A percentile compares a stretch with the other conserved stretches of the same genome.
These are phyloP conservation scores for Sebastes aleutianus DNA, from an alignment of 2,797 vertebrate species.

Conservation along the genomic window DNA sequence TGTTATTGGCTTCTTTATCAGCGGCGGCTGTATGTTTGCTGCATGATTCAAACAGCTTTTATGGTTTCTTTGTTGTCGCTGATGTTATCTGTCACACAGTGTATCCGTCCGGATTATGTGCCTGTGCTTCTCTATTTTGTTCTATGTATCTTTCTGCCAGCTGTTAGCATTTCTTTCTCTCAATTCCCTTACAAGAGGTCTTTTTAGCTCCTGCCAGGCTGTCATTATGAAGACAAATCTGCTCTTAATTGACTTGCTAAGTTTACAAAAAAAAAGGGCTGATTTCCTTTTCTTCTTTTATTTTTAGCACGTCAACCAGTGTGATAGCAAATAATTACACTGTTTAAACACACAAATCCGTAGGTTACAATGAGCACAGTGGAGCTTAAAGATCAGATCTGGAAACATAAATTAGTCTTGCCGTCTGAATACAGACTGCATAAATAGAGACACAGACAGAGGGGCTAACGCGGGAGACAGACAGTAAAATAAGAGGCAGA, in stretches of 20 bases:
- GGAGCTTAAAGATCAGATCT: slow-evolving; percentile 24
- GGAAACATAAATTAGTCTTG: neutral
- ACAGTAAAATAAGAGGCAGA: slow-evolving; percentile 37
- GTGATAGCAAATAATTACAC: slow-evolving; percentile 1
- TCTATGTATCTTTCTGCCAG: slow-evolving; percentile 9
- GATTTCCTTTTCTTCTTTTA: neutral
- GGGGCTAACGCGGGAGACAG: slow-evolving; percentile 13
- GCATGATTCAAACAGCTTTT: slow-evolving; percentile 10
- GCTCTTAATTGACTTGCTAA: slow-evolving; percentile 34
- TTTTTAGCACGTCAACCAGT: neutral
- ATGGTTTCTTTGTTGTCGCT: neutral
- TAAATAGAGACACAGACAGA: slow-evolving; percentile 35
- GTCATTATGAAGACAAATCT: slow-evolving; percentile 32
- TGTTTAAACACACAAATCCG: slow-evolving; percentile 8
- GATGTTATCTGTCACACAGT: slow-evolving; percentile 31
- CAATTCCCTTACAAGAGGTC: neutral
- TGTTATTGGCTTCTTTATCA: slow-evolving; percentile 18
- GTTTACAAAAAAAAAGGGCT: neutral
- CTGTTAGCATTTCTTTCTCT: neutral
- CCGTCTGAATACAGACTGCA: slow-evolving; percentile 14
- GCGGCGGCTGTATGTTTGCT: slow-evolving; percentile 5
- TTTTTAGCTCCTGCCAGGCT: slow-evolving; percentile 18
- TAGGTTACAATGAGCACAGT: slow-evolving; percentile 14
- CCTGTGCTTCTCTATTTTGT: neutral
- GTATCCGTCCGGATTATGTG: slow-evolving; percentile 7